These are phyloP conservation scores for Anas georgica DNA, from an alignment of 2,797 vertebrate genomes.

Conservation along the genomic window DNA sequence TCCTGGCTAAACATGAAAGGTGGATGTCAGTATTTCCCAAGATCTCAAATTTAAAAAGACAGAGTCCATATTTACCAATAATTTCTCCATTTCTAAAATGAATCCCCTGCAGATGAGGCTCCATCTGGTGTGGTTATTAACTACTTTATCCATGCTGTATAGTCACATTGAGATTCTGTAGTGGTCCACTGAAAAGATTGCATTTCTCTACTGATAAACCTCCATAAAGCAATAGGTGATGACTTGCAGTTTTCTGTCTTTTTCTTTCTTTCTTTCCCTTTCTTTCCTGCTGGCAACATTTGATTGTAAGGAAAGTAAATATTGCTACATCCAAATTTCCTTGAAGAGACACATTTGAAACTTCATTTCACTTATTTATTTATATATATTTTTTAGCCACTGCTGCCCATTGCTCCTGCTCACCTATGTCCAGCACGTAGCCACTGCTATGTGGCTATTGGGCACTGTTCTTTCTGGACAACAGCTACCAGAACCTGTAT, in stretches of 20 bases:
- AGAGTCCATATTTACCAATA: slow-evolving; percentile 15
- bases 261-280: not conserved
- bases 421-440: not conserved
- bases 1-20: slow-evolving; percentile 38
- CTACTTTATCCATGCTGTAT: not conserved
- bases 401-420: not conserved
- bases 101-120: slow-evolving; percentile 14
- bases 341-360: not conserved
- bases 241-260: accelerated
- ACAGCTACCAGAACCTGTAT: not conserved
- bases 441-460: too few species aligned
- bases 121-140: slow-evolving; percentile 43
- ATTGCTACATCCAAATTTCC: not conserved
- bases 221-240: not conserved
- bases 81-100: not conserved
- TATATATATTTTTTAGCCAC: not conserved
- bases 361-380: not conserved
- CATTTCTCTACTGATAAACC: not conserved
- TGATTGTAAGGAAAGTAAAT: not conserved
- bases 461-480: not conserved
- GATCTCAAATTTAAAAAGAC: slow-evolving; percentile 46
- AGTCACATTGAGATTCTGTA: not conserved
- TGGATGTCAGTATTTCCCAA: slow-evolving; percentile 18
- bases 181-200: not conserved
- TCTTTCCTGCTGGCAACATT: not conserved